A percentile compares a stretch with the other conserved stretches of the same genome.
These are phyloP conservation scores for Sabatieria punctata DNA, from an alignment of 2,888 invertebrate genomes.

Conservation along the genomic window DNA sequence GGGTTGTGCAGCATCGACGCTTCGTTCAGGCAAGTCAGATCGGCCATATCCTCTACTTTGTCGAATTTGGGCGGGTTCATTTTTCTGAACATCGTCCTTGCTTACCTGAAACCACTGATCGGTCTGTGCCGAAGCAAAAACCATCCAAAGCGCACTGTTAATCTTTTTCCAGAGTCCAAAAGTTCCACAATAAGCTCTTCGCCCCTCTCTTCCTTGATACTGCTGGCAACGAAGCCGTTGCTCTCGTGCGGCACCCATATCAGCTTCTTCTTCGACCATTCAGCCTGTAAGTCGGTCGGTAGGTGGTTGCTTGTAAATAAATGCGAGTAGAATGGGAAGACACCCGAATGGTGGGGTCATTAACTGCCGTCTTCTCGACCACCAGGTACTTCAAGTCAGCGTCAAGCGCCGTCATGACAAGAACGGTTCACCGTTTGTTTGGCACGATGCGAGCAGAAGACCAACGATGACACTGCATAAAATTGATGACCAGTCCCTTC, in stretches of 20 bases:
- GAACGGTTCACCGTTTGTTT: too few species aligned
- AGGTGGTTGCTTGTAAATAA: too few species aligned
- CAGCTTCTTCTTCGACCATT: conserved; percentile 95
- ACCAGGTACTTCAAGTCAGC: conserved; percentile 12
- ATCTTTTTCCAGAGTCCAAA: conserved; percentile 91
- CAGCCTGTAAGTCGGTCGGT: too few species aligned
- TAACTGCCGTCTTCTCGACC: conserved; percentile 13
- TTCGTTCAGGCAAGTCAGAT: conserved; percentile 96
- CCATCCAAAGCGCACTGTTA: too few species aligned
- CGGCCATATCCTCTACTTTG: conserved; percentile 99
- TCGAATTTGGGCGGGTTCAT: conserved; percentile 99
- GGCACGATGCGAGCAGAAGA: too few species aligned
- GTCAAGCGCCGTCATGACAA: too few species aligned
- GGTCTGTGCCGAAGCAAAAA: too few species aligned
- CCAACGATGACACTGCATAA: too few species aligned
- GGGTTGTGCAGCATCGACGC: conserved; percentile 97
- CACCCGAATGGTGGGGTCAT: too few species aligned
- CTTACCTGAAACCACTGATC: conserved; percentile 64
- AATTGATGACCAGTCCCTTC: too few species aligned
- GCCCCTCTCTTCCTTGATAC: conserved; percentile 81
- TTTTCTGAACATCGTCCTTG: conserved; percentile 96
- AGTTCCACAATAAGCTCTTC: conserved; percentile 95
- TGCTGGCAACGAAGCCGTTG: conserved; percentile 66
- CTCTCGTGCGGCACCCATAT: conserved; percentile 97
- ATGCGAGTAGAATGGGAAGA: too few species aligned